Evolutionary conservation across 1,140 invertebrate species (phyloP), one percentile per base, ranked within the genome.

Genomic region (Drusus annulatus): DNA sequence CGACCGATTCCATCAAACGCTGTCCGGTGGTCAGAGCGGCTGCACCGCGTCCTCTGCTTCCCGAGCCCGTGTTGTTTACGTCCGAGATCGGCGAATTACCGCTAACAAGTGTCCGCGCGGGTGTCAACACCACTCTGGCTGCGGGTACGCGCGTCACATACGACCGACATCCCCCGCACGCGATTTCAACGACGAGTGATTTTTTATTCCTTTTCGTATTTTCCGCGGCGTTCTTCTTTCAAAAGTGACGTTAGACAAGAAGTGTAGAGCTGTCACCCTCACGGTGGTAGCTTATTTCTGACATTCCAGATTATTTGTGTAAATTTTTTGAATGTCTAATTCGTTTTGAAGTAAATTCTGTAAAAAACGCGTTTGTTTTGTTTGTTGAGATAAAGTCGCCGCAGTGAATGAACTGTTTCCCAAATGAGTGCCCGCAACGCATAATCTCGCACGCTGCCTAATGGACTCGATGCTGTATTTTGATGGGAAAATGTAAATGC

Each of bases 1-100:
- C 76, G 60, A 25, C 28, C 60, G 45, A 58, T 28, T 76, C 54
- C 28, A 51, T 63, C 76, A 78, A 65, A 68, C 77, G 77, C 63
- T 71, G 77, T 58, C 77, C 65, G 65, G 65, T 71, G 65, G 65
- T 79, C 77, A 69, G 63, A 69, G 68, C 28, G 77, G 52, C 50
- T 58, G 65, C 60, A 58, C 17, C 65, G 65, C 77, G 65, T 16
- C 51, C 65, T 50, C 45, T 19, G 7, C 25, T 10, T 50, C 15
- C 23, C 28, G 7, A 31, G 60, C 23, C 25, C 58, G 56, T 23
- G 8, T 25, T 77, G 75, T 77, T 77, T 77, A 77, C 75, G 75
- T 51, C 60, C 31, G 73, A 45, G 50, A 16, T 63, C 60, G 63
- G 17, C 23, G 23, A 31, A 28, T 28, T 8, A 17, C 21, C 8